Evolutionary conservation across 2,888 invertebrate genomes (phyloP).

Genomic region (Drosophila paranaensis): DNA sequence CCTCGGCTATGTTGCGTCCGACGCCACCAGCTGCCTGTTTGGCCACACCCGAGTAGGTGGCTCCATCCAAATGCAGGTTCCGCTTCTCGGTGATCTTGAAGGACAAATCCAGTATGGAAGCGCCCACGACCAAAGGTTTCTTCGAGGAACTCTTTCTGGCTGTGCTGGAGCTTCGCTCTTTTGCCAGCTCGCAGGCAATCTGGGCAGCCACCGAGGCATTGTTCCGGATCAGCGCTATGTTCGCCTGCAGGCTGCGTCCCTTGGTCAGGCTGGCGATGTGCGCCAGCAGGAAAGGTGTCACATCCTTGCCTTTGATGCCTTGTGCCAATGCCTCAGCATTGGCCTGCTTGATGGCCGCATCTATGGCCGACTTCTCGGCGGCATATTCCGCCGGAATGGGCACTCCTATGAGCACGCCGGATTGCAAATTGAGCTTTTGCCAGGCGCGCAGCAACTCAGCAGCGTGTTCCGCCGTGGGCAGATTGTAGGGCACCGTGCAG

Average conservation of each 20-base stretch:
- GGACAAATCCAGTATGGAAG: conserved; percentile 91
- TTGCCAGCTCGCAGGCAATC: conserved; percentile 88
- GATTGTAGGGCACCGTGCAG: conserved; percentile 89
- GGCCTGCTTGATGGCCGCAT: conserved; percentile 90
- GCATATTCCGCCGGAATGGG: conserved; percentile 92
- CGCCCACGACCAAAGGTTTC: conserved; percentile 89
- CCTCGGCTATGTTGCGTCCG: conserved; percentile 95
- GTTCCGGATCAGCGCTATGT: conserved; percentile 96
- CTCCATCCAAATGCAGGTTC: conserved; percentile 90
- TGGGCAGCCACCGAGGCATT: conserved; percentile 94
- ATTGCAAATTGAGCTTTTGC: conserved; percentile 86
- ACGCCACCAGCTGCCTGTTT: conserved; percentile 93
- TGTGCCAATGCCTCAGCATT: conserved; percentile 87
- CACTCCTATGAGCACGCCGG: conserved; percentile 94
- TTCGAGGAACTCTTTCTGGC: not conserved
- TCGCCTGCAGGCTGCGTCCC: conserved; percentile 93
- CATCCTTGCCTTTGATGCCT: conserved; percentile 91
- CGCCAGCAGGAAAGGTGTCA: conserved; percentile 96
- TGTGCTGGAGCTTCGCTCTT: not conserved
- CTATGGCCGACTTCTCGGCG: conserved; percentile 86
- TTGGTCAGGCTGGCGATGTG: conserved; percentile 91
- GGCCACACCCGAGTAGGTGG: conserved; percentile 89
- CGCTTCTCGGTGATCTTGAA: conserved; percentile 87
- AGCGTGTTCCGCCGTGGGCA: conserved; percentile 88
- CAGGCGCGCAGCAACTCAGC: conserved; percentile 89